Percentiles rank a stretch among this genome's conserved stretches.
phyloP scores from a whole-genome alignment of 2,888 invertebrate genomes.

The Mimas tiliae region DNA sequence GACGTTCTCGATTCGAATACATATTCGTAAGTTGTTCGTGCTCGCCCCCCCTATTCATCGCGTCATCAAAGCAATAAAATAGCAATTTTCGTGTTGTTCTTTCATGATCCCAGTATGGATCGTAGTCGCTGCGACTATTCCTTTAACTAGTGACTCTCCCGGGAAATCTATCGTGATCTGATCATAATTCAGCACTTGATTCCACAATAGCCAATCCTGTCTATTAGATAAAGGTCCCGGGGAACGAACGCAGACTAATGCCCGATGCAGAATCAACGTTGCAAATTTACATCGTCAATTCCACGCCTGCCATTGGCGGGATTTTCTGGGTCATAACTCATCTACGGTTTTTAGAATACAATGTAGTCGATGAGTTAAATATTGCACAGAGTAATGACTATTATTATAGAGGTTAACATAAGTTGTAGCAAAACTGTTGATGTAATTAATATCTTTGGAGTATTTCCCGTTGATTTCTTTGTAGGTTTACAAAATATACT shows the following conservation, averaged over 20 bases:
- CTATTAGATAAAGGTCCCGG: slow-evolving; percentile 64
- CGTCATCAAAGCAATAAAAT: no score
- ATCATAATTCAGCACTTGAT: slow-evolving; percentile 74
- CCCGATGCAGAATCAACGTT: slow-evolving; percentile 43
- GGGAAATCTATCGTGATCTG: slow-evolving; percentile 67
- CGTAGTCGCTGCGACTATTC: slow-evolving; percentile 1
- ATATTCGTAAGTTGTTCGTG: no score
- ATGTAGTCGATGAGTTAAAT: slow-evolving; percentile 34
- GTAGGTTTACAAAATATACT: no score
- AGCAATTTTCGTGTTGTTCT: no score
- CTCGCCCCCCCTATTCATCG: no score
- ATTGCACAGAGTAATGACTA: slow-evolving; percentile 25
- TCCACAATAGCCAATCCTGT: slow-evolving; percentile 66
- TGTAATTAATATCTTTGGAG: no score
- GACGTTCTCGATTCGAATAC: no score
- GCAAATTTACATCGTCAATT: slow-evolving; percentile 55
- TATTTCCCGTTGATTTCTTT: no score
- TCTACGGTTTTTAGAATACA: slow-evolving; percentile 53
- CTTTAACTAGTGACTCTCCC: slow-evolving; percentile 45
- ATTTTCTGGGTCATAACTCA: slow-evolving; percentile 52
- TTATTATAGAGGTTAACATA: background rate
- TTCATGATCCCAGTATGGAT: background rate
- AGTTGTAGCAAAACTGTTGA: no score
- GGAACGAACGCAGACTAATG: slow-evolving; percentile 47
- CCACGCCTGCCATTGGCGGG: slow-evolving; percentile 48